These are phyloP conservation scores for Rhagonycha lutea DNA, from an alignment of 2,888 invertebrate species.

Conservation along the genomic window DNA sequence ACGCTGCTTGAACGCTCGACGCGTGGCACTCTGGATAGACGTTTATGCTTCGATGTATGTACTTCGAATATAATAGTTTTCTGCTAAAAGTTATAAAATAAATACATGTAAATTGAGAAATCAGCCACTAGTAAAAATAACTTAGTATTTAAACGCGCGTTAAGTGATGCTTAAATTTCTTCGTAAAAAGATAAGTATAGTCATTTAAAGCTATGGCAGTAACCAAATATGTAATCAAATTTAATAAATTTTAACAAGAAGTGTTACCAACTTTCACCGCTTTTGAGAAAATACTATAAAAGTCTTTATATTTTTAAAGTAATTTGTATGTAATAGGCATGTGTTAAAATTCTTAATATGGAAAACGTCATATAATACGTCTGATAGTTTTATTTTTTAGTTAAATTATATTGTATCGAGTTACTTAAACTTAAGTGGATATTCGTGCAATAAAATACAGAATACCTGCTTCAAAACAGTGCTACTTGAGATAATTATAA, in stretches of 20 bases:
- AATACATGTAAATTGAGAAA: too few species aligned
- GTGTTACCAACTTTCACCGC: neutral
- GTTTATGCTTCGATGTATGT: too few species aligned
- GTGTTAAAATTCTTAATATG: neutral
- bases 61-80: too few species aligned
- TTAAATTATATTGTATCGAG: neutral
- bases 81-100: too few species aligned
- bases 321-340: neutral
- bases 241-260: neutral
- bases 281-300: neutral
- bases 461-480: neutral
- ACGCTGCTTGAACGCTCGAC: too few species aligned
- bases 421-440: neutral
- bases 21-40: too few species aligned
- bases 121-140: too few species aligned
- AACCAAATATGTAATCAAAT: neutral
- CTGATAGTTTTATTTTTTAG: neutral
- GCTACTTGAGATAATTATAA: neutral
- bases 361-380: neutral
- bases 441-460: neutral
- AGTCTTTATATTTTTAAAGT: neutral
- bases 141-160: neutral
- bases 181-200: neutral
- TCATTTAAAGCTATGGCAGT: neutral
- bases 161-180: neutral